These are phyloP conservation scores for Zygogramma bicolorata DNA, from an alignment of 2,888 invertebrate species.

Conservation along the genomic window DNA sequence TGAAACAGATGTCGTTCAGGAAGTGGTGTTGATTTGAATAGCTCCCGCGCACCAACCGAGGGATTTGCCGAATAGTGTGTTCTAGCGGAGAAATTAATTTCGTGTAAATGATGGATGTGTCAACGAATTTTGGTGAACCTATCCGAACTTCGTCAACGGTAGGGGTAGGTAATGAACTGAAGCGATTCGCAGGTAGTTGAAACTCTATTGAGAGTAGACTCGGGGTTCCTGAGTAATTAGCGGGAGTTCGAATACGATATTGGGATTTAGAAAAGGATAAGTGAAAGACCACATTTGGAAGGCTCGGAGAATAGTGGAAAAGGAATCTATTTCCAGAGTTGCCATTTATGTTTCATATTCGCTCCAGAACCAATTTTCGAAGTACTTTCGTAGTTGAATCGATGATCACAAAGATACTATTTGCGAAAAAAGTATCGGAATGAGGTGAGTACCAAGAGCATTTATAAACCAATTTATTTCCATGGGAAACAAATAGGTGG, in stretches of 20 bases:
- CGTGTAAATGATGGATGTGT: neutral
- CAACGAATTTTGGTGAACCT: neutral
- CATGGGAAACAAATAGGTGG: too few relatives aligned
- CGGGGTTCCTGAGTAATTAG: neutral
- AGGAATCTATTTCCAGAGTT: too few relatives aligned
- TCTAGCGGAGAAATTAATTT: neutral
- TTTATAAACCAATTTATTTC: too few relatives aligned
- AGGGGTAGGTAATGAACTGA: neutral
- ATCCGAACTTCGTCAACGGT: neutral
- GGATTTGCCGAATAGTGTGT: neutral
- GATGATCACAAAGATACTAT: too few relatives aligned
- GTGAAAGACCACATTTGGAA: too few relatives aligned
- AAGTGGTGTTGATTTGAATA: slow-evolving; percentile 13
- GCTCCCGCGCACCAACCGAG: neutral
- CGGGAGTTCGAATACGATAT: neutral
- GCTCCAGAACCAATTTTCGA: too few relatives aligned
- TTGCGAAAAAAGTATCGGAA: too few relatives aligned
- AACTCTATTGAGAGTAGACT: neutral
- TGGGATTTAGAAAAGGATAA: too few relatives aligned
- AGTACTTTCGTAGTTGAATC: too few relatives aligned
- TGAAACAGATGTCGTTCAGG: slow-evolving; percentile 21
- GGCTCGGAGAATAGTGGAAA: too few relatives aligned
- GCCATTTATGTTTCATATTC: too few relatives aligned
- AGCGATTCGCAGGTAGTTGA: neutral
- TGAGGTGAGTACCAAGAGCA: too few relatives aligned